Conservation (phyloP, 2,113 vertebrate genomes). For the Coptodon bakossiorum region DNA sequence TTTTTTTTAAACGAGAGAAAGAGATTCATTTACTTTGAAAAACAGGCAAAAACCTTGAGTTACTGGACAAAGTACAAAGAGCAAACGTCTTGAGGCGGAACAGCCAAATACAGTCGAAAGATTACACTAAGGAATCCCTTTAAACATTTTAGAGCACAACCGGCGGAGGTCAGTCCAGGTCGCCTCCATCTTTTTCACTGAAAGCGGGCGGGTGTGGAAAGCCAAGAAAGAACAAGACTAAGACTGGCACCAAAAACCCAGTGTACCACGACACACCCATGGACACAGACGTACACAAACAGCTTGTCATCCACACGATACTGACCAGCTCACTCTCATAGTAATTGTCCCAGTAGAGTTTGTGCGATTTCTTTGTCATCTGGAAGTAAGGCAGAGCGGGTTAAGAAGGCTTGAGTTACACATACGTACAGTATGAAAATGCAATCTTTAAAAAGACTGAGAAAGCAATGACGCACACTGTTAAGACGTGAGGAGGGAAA, state of each 20-base stretch:
- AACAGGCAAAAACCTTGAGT: background rate
- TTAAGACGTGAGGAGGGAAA: background rate
- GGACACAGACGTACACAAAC: slow-evolving; percentile 43
- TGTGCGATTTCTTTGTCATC: slow-evolving; percentile 91
- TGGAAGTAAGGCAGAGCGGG: slow-evolving; percentile 84
- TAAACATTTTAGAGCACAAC: background rate
- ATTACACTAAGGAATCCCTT: slow-evolving; percentile 23
- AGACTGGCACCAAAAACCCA: slow-evolving; percentile 19
- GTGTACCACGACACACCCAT: slow-evolving; percentile 29
- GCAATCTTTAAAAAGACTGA: background rate
- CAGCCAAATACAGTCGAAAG: background rate
- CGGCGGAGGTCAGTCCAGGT: background rate
- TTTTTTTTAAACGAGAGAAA: background rate
- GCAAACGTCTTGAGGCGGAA: background rate
- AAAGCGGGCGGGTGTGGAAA: slow-evolving; percentile 16
- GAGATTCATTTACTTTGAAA: background rate
- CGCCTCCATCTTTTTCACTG: background rate
- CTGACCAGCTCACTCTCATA: slow-evolving; percentile 95
- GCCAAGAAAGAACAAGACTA: slow-evolving; percentile 9
- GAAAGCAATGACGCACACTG: background rate
- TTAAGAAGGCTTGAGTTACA: slow-evolving; percentile 57
- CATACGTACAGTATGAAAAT: background rate
- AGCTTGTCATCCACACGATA: slow-evolving; percentile 58
- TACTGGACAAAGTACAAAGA: background rate
- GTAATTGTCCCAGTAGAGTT: slow-evolving; percentile 92